Evolutionary conservation across 2,888 invertebrate species (phyloP), one percentile per base, ranked within the genome.

Genomic region (Chirona hameri): DNA sequence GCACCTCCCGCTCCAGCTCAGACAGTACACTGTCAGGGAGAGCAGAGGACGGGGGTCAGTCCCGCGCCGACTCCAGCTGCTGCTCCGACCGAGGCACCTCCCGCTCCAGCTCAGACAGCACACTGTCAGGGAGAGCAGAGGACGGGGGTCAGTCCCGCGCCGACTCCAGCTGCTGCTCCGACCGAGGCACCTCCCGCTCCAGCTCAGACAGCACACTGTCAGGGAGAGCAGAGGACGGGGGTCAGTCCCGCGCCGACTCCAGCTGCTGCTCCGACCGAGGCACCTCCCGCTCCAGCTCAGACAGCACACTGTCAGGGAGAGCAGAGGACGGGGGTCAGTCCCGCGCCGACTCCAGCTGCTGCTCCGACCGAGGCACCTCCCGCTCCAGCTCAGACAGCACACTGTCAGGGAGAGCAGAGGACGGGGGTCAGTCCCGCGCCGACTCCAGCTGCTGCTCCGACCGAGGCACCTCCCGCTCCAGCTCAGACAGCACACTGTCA

Each of bases 371-470:
- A 24, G 57, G 52, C 0, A 57, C 15, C 65, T 81, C 80, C 55
- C n/a, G 39, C 76, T 76, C 76, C 76, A 76, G 76, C 76, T 76
- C 39, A 21, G 21, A 7, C 39, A 76, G 46, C 24, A 76, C 24
- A 5, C 76, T 76, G 76, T 0, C 65, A 1, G 72, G 14, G 27
- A 3, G n/a, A 24, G 27, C 27, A 27, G 29, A 18, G 14, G 69
- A 15, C 60, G 60, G 60, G 21, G 39, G 39, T 39, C 39, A 39
- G 39, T 7, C n/a, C 83, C 89, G 87, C 0, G 91, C 89, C 39
- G 89, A 87, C 27, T 87, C 86, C 48, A 92, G 86, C 46, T 89
- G 88, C 79, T 89, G 88, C 85, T 91, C 89, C 7, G 89, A 89
- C 2, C 69, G 46, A 24, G 57, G 52, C 0, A 57, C 15, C 65